A percentile compares a stretch with the other conserved stretches of the same genome.
Evolutionary conservation across 2,113 vertebrate genomes (phyloP).

Genomic region (Arothron firmamentum): DNA sequence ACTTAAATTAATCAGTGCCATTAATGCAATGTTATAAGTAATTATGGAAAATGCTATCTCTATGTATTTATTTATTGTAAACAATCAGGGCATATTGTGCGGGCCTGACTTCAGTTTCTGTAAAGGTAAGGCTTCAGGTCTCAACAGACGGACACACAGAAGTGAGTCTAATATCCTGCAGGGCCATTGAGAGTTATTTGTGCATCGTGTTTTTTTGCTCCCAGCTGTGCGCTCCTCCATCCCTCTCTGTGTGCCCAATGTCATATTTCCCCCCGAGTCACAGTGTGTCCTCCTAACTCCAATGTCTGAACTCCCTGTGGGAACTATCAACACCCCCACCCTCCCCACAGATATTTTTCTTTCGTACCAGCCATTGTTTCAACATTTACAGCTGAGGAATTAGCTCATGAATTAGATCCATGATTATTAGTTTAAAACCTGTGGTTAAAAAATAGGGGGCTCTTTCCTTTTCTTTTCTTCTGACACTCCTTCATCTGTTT

Average conservation of each 20-base stretch:
- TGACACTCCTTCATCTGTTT: neutral
- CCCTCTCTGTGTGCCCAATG: constrained; percentile 43
- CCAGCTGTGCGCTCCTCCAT: constrained; percentile 43
- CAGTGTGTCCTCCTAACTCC: constrained; percentile 46
- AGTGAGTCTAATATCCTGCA: constrained; percentile 46
- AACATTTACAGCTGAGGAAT: constrained; percentile 34
- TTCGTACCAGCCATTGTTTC: constrained; percentile 16
- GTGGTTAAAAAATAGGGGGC: no score
- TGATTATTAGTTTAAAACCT: no score
- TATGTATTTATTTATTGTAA: no score
- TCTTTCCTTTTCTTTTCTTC: neutral
- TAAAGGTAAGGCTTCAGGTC: constrained; percentile 47
- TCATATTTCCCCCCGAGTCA: constrained; percentile 59
- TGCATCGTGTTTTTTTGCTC: constrained; percentile 39
- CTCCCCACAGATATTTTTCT: neutral
- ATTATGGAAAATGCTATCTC: no score
- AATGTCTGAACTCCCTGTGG: constrained; percentile 47
- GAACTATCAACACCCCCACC: constrained; percentile 17
- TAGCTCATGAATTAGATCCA: neutral
- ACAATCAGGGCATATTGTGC: no score
- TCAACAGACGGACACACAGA: constrained; percentile 19
- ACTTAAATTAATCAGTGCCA: no score
- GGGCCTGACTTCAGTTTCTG: neutral
- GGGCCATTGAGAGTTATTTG: constrained; percentile 58
- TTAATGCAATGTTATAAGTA: no score